These are phyloP conservation scores for Ficedula albicollis DNA, from an alignment of 2,797 vertebrate species.

Conservation along the genomic window DNA sequence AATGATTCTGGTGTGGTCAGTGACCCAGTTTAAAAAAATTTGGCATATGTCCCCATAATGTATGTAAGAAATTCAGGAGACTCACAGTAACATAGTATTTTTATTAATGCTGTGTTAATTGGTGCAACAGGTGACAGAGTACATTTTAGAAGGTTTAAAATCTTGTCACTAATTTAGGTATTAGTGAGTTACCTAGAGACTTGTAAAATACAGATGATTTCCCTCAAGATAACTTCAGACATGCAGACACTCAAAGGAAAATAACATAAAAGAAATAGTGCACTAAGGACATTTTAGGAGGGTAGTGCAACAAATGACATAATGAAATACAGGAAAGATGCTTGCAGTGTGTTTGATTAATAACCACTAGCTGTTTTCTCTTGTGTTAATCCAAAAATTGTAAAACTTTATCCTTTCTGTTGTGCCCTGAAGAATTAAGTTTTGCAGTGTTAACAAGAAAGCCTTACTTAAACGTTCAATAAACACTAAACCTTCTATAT, in stretches of 20 bases:
- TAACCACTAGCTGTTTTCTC: neutral
- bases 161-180: neutral
- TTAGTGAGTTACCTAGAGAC: neutral
- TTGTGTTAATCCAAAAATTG: neutral
- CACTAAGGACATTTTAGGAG: neutral
- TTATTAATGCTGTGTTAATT: neutral
- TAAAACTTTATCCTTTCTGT: neutral
- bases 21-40: neutral
- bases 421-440: neutral
- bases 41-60: rapidly evolving
- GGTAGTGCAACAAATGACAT: neutral
- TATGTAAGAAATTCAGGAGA: neutral
- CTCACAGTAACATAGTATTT: neutral
- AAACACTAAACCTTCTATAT: neutral
- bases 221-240: neutral
- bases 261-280: neutral
- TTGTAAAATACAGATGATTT: neutral
- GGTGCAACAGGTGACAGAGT: neutral
- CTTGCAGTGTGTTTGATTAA: neutral
- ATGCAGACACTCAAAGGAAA: neutral
- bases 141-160: neutral
- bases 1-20: neutral
- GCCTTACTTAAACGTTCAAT: neutral
- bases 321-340: neutral
- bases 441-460: neutral